Percentiles rank a stretch among this genome's conserved stretches.
These are phyloP conservation scores for Zaprionus gabonicus DNA, from an alignment of 1,140 invertebrate species.

Conservation along the genomic window DNA sequence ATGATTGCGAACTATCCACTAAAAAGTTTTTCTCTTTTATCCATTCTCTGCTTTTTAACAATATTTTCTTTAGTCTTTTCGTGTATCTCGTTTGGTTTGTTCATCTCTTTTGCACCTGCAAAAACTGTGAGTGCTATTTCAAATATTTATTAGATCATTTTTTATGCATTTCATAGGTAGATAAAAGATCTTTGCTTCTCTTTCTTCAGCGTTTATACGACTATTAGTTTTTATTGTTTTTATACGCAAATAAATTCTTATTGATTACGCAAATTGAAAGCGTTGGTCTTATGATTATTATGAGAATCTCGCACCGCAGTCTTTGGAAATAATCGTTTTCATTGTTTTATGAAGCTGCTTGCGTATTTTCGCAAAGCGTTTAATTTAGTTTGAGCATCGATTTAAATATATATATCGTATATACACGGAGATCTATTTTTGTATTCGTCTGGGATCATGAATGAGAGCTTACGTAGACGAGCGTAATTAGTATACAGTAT, in stretches of 20 bases:
- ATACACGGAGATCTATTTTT: conserved; percentile 18
- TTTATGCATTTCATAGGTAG: conserved; percentile 27
- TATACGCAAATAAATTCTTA: conserved; percentile 44
- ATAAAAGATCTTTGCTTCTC: conserved; percentile 15
- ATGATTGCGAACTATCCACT: too few relatives aligned
- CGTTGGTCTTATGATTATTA: conserved; percentile 32
- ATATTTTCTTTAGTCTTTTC: not conserved
- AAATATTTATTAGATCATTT: conserved; percentile 35
- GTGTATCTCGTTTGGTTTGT: not conserved
- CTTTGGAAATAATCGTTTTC: conserved; percentile 28
- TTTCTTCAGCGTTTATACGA: not conserved
- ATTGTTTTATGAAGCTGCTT: conserved; percentile 31
- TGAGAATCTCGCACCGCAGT: conserved; percentile 23
- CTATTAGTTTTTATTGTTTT: conserved; percentile 45
- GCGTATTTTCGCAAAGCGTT: conserved; percentile 33
- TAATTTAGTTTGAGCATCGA: conserved; percentile 33
- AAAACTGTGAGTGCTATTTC: conserved; percentile 16
- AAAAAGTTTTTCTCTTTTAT: too few relatives aligned
- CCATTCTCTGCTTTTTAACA: too few relatives aligned
- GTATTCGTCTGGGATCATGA: conserved; percentile 27
- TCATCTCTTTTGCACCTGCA: not conserved
- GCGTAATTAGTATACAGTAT: conserved; percentile 30
- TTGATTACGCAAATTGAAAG: conserved; percentile 43
- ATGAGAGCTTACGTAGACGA: conserved; percentile 19
- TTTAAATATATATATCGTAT: conserved; percentile 24